These are phyloP conservation scores for Calyptommatus sinebrachiatus DNA, from an alignment of 2,113 vertebrate species.

Conservation along the genomic window DNA sequence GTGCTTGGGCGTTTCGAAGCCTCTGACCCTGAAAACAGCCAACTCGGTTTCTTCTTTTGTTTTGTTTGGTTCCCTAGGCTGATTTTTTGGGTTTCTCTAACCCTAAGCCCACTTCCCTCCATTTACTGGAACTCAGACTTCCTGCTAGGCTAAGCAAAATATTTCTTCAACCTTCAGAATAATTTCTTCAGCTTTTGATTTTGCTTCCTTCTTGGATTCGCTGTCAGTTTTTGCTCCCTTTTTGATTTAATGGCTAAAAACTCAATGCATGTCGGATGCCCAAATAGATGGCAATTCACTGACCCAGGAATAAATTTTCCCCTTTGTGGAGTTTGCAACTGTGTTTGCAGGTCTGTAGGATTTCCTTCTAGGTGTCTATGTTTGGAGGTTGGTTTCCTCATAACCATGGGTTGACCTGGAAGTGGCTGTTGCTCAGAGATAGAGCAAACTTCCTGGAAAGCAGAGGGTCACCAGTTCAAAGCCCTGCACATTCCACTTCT, in stretches of 20 bases:
- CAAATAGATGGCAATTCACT: neutral
- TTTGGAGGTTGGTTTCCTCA: neutral
- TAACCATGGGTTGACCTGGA: too few species aligned
- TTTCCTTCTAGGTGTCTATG: too few species aligned
- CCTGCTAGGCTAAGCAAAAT: constrained; percentile 1
- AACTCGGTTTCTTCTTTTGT: neutral
- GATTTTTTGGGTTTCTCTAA: neutral
- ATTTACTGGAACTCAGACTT: neutral
- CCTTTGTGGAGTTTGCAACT: too few species aligned
- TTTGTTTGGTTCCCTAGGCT: neutral
- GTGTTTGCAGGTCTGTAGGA: neutral
- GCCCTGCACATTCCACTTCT: too few species aligned
- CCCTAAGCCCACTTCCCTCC: neutral
- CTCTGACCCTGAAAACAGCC: neutral
- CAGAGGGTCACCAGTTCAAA: too few species aligned
- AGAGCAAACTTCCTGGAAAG: too few species aligned
- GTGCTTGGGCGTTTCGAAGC: too few species aligned
- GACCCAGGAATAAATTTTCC: neutral
- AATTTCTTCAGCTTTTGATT: neutral
- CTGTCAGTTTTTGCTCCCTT: neutral
- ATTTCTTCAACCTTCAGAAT: neutral
- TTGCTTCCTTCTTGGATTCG: neutral
- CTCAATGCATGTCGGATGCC: neutral
- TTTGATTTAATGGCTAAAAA: neutral
- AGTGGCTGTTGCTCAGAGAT: too few species aligned